Conservation (phyloP, 2,888 invertebrate genomes). For the Chydorus sphaericus region DNA sequence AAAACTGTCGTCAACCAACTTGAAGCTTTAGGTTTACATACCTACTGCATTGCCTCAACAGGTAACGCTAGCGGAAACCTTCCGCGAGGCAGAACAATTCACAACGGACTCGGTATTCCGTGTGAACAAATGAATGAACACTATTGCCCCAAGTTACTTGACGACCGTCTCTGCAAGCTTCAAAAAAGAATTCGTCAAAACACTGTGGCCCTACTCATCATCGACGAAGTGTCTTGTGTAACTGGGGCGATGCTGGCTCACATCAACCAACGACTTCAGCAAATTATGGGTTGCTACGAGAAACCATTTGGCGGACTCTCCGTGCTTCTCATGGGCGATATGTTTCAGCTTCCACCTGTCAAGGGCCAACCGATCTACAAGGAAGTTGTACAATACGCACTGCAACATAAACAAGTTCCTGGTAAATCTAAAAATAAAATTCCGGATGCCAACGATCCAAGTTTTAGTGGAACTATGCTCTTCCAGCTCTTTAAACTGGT, state of each 20-base stretch:
- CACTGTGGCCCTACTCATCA: not conserved
- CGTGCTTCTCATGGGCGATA: not conserved
- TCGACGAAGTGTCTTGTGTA: not conserved
- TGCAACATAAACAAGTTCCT: not conserved
- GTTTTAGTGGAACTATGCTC: not conserved
- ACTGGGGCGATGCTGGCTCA: not conserved
- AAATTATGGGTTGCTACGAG: not conserved
- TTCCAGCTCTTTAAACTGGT: not conserved
- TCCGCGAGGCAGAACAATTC: not conserved
- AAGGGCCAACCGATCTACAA: not conserved
- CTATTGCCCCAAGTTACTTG: not conserved
- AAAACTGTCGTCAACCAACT: not conserved
- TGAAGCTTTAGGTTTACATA: not conserved
- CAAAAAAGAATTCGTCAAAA: not conserved
- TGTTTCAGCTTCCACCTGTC: not conserved
- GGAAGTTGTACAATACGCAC: not conserved
- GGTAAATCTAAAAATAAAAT: not conserved
- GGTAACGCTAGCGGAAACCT: not conserved
- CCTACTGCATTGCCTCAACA: not conserved
- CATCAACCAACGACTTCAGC: not conserved
- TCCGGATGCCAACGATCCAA: not conserved
- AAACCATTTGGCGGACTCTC: not conserved
- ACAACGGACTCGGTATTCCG: not conserved
- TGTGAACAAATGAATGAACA: not conserved
- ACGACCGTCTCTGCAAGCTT: not conserved